phyloP scores from a whole-genome alignment of 2,113 vertebrate genomes.

The Sapajus apella region DNA sequence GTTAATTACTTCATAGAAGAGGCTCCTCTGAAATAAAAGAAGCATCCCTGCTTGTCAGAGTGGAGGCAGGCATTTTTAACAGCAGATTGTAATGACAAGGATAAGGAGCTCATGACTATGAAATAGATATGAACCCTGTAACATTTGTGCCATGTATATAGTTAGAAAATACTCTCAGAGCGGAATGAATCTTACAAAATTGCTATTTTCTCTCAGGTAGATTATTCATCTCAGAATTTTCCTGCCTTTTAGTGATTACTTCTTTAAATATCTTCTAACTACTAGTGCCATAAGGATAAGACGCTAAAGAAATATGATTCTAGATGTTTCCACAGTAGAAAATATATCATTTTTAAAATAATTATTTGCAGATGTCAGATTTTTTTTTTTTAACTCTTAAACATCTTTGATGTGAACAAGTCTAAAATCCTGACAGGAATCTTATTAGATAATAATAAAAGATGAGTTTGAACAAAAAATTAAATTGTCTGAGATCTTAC shows the following conservation, averaged over 20 bases:
- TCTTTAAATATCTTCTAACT: constrained; percentile 4
- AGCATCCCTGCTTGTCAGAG: not conserved
- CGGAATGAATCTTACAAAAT: not conserved
- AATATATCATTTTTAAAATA: not conserved
- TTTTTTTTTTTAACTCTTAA: not conserved
- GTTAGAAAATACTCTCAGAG: constrained; percentile 6
- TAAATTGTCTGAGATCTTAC: not conserved
- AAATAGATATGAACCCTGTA: not conserved
- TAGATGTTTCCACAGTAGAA: not conserved
- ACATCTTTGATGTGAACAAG: not conserved
- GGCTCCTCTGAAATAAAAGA: constrained; percentile 20
- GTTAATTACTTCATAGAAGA: constrained; percentile 67
- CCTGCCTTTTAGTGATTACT: not conserved
- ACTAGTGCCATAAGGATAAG: not conserved
- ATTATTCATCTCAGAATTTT: not conserved
- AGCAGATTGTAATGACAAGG: not conserved
- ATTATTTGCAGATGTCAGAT: not conserved
- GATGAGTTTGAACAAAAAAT: not conserved
- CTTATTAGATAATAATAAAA: not conserved
- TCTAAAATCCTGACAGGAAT: not conserved
- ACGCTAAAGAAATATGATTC: not conserved
- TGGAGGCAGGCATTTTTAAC: not conserved
- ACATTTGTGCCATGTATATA: not conserved
- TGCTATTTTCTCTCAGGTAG: not conserved
- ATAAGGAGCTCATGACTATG: not conserved